Percentiles rank a stretch among this genome's conserved stretches.
These are phyloP conservation scores for Limnephilus rhombicus DNA, from an alignment of 2,888 invertebrate genomes.

Conservation along the genomic window DNA sequence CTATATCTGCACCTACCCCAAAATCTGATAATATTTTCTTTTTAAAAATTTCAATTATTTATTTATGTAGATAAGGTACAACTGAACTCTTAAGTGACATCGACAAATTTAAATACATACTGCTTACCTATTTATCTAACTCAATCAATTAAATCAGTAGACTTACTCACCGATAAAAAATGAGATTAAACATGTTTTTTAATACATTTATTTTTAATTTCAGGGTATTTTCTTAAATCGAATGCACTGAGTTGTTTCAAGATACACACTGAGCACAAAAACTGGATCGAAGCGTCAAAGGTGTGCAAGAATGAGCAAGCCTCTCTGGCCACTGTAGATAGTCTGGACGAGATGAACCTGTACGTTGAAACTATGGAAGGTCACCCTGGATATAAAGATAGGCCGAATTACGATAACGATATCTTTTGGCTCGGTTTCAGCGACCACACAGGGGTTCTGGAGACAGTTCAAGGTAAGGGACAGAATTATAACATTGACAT, in stretches of 20 bases:
- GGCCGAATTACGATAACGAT: neutral
- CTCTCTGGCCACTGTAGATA: constrained; percentile 45
- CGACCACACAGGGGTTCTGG: neutral
- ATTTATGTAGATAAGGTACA: no score
- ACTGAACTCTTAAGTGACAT: no score
- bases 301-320: constrained; percentile 53
- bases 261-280: constrained; percentile 31
- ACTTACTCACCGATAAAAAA: neutral
- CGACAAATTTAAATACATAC: no score
- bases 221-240: constrained; percentile 5
- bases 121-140: no score
- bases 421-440: neutral
- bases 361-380: constrained; percentile 30
- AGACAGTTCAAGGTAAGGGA: neutral
- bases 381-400: neutral
- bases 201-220: neutral
- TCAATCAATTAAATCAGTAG: no score
- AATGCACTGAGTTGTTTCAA: constrained; percentile 48
- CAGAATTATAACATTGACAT: no score
- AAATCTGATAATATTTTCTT: no score
- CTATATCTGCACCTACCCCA: no score
- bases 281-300: constrained; percentile 49
- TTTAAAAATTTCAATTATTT: no score
- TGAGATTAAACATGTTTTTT: neutral
- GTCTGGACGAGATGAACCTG: constrained; percentile 37